Base-by-base conservation (phyloP, 1,140 invertebrate species). In the Potamilus streckersoni region DNA sequence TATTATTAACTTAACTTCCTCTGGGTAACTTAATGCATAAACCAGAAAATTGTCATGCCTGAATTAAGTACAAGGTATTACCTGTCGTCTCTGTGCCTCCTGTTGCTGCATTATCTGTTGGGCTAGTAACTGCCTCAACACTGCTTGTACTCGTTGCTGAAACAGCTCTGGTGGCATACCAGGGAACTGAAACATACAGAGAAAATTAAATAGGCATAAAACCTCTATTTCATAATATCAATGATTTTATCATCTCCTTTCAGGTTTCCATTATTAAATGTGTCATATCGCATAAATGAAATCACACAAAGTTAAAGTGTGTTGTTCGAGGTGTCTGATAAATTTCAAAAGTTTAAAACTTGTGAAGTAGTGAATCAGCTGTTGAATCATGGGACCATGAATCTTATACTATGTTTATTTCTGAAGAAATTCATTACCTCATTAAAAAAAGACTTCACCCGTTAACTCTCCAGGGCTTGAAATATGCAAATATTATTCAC, bases 41-140 rank as follows among this genome's bases (percentile, higher is more conserved):
- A 38, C 38, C 38, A 38, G 38, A 38, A 38, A 38, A 38, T 38
- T 4, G 1, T 38, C 38, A 38, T 38, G 38, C 38, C 38, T 38
- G 8, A 38, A 38, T 38, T 6, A 38, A 38, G 8, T 38, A 6
- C 38, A 1, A 38, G 38, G 38, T 38, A 38, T 68, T 62, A 83
- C 80, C 76, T 83, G 82, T 80, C 76, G 70, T 68, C 76, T 63
- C 68, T 85, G 83, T 27, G 79, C 70, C 16, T 79, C 78, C 49
- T 83, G 80, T 68, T 85, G 82, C 49, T 81, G 80, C 74, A 80
- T 78, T 55, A 83, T 82, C 76, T 85, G 83, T 55, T 78, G 74
- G 16, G 82, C 79, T n/a, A 85, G 74, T 61, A 83, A 80, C 27
- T 79, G 79, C 38, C 82, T 66, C 27, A 83, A 71, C 8, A 83